These are phyloP conservation scores for Elephantulus edwardii DNA, from an alignment of 2,113 vertebrate species.

Conservation along the genomic window DNA sequence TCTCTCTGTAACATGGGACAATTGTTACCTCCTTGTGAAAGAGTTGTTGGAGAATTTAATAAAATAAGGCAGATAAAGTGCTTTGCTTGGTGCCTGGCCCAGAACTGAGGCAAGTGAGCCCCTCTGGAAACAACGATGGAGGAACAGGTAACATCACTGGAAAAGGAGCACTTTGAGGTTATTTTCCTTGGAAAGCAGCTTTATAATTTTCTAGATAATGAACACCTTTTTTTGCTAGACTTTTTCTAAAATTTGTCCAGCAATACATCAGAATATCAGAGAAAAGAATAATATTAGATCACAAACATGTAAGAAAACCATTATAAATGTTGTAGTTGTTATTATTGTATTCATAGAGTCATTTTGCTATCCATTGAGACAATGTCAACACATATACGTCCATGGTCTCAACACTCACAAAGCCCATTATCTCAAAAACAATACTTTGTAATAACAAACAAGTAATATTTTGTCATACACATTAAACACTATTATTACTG, in stretches of 20 bases:
- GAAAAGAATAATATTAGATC: not conserved
- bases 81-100: too few species aligned
- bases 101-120: not conserved
- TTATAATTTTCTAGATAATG: not conserved
- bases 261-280: not conserved
- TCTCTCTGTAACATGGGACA: not conserved
- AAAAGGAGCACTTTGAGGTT: not conserved
- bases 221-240: too few species aligned
- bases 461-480: too few species aligned
- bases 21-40: not conserved
- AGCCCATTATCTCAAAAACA: too few species aligned
- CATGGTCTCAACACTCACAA: too few species aligned
- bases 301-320: not conserved
- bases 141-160: not conserved
- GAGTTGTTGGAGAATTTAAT: not conserved
- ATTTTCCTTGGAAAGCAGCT: not conserved
- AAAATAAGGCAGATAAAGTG: not conserved
- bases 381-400: too few species aligned
- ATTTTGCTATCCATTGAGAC: not conserved
- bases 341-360: not conserved
- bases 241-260: not conserved
- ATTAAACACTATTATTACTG: too few species aligned
- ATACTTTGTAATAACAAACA: too few species aligned
- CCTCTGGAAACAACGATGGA: not conserved
- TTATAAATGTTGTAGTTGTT: not conserved